Percentiles rank a stretch among this genome's conserved stretches.
Conservation (phyloP, 2,888 invertebrate species). For the Furcula furcula region DNA sequence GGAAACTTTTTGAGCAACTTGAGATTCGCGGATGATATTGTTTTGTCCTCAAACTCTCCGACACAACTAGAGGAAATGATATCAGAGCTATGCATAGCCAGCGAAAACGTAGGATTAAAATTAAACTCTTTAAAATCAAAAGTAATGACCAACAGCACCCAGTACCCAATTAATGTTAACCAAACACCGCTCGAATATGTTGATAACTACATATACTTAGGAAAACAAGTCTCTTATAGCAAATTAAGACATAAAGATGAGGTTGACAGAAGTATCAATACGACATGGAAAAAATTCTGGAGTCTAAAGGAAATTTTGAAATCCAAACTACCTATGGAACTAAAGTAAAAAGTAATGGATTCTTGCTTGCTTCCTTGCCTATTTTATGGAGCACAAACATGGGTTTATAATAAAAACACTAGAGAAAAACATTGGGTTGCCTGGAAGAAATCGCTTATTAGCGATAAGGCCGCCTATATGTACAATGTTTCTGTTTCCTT, state of each 20-base stretch:
- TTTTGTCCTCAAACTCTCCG: slow-evolving; percentile 3
- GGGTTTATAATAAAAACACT: too few species aligned
- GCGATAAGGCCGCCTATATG: too few species aligned
- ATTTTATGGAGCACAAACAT: too few species aligned
- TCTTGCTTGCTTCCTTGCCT: not conserved
- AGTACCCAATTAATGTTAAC: not conserved
- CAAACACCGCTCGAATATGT: not conserved
- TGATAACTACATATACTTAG: not conserved
- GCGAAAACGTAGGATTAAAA: not conserved
- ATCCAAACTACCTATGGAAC: not conserved
- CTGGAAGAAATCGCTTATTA: too few species aligned
- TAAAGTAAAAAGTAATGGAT: not conserved
- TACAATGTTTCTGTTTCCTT: too few species aligned
- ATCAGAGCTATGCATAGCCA: not conserved
- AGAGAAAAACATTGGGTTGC: too few species aligned
- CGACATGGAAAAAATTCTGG: too few species aligned
- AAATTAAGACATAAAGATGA: not conserved
- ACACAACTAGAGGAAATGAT: slow-evolving; percentile 3
- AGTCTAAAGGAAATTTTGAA: too few species aligned
- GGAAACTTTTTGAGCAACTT: slow-evolving; percentile 4
- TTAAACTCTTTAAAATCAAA: not conserved
- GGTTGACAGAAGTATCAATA: too few species aligned
- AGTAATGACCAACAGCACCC: not conserved
- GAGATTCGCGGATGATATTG: slow-evolving; percentile 5
- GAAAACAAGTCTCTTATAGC: not conserved